These are phyloP conservation scores for Serinus canaria DNA, from an alignment of 2,113 vertebrate genomes.

Conservation along the genomic window DNA sequence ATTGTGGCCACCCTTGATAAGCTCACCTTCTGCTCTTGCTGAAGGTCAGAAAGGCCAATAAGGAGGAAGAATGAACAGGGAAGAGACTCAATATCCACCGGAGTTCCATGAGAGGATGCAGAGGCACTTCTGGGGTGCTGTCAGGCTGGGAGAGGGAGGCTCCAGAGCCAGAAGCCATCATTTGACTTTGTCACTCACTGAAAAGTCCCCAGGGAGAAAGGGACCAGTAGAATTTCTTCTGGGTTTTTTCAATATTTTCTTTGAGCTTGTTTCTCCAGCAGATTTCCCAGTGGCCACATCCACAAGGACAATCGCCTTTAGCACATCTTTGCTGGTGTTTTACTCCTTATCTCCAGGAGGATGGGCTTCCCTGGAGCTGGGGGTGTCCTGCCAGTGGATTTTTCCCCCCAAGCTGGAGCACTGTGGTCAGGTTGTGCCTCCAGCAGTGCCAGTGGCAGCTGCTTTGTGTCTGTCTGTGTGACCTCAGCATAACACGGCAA, in stretches of 20 bases:
- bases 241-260: not conserved
- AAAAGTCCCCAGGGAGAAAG: not conserved
- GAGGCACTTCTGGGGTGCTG: not conserved
- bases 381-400: not conserved
- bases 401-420: fast-evolving
- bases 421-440: not conserved
- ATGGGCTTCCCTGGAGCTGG: not conserved
- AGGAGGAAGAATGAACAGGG: not conserved
- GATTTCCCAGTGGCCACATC: not conserved
- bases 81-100: not conserved
- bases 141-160: not conserved
- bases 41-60: not conserved
- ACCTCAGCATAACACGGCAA: slow-evolving; percentile 8
- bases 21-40: not conserved
- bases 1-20: not conserved
- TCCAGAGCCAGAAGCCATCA: not conserved
- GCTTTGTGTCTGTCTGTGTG: slow-evolving; percentile 33
- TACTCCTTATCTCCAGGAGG: not conserved
- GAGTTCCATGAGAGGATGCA: not conserved
- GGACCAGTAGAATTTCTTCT: not conserved
- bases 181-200: fast-evolving
- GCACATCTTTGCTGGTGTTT: fast-evolving
- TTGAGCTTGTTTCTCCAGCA: not conserved
- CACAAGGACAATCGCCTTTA: fast-evolving
- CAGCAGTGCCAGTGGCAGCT: not conserved